Evolutionary conservation across 2,888 invertebrate species (phyloP).

Genomic region (Rhamnusium bicolor): DNA sequence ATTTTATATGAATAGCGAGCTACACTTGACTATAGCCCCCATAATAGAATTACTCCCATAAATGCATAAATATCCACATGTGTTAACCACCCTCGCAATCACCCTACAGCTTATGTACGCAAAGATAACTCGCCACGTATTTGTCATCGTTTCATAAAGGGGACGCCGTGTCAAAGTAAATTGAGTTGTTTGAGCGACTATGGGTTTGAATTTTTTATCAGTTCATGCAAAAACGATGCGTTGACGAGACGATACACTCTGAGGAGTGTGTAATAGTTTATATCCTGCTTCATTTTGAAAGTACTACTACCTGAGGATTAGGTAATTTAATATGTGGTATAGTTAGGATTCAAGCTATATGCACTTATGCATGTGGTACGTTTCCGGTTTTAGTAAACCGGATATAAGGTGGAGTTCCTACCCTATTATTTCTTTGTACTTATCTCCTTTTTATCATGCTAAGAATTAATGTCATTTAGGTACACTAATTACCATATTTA

Average conservation of each 20-base stretch:
- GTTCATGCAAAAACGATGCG: background rate
- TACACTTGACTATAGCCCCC: constrained; percentile 55
- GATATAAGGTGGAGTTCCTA: constrained; percentile 60
- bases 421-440: constrained; percentile 42
- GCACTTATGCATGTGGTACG: constrained; percentile 56
- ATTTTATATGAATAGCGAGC: constrained; percentile 16
- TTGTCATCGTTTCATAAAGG: constrained; percentile 41
- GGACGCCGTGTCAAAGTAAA: constrained; percentile 28
- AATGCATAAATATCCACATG: constrained; percentile 53
- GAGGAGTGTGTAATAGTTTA: background rate
- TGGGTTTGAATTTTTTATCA: constrained; percentile 20
- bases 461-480: background rate
- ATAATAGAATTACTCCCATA: constrained; percentile 46
- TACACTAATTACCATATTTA: background rate
- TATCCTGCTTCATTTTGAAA: constrained; percentile 3
- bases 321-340: constrained; percentile 39
- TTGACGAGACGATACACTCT: background rate
- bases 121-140: constrained; percentile 11
- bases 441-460: constrained; percentile 20
- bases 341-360: constrained; percentile 48
- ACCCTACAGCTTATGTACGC: background rate
- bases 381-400: constrained; percentile 57
- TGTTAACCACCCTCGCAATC: background rate
- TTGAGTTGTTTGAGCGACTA: constrained; percentile 36
- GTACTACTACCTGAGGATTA: constrained; percentile 37